Base-by-base conservation (phyloP, 2,113 vertebrate genomes). In the Diglossa brunneiventris region DNA sequence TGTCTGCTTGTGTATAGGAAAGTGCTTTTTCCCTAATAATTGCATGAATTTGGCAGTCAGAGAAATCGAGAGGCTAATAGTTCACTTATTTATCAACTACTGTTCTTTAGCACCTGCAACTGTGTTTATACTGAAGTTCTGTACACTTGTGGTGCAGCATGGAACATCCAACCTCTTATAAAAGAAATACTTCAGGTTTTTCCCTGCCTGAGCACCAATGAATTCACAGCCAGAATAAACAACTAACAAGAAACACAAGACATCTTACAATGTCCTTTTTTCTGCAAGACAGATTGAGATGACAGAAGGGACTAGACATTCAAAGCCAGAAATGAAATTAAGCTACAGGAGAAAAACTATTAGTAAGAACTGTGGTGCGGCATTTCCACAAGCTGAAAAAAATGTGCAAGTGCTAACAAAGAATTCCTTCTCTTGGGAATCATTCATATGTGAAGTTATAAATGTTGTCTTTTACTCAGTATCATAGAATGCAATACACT, bases 181-280 rank as follows among this genome's bases (percentile, higher is more conserved):
- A 52, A 64, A 62, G 7, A 52, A 84, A 67, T 4, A 56, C 2
- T 1, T 19, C 9, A 15, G 14, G 44, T 77, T 83, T 61, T 30
- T 39, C 23, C 31, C 42, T 74, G 49, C 8, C n/a, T 62, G 35
- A 1, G 1, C 28, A 77, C 7, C 4, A 6, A 27, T 1, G 1
- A 90, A 84, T 17, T 30, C 47, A 87, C 9, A 74, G 47, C 10
- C 53, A 90, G 61, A 70, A 53, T 10, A 44, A 87, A 81, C 13
- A 77, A 30, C 26, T 33, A 61, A 63, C 50, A 78, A 75, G 64
- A 89, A 74, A 67, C 18, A 77, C 22, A 83, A 33, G 39, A n/a
- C 47, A 63, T 41, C 21, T 39, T 41, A 56, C 18, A 53, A 90
- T 63, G 33, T 26, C 42, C 26, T 39, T 56, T 52, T 75, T 47